A percentile compares a stretch with the other conserved stretches of the same genome.
Evolutionary conservation across 2,113 vertebrate species (phyloP).

Genomic region (Rattus rattus): DNA sequence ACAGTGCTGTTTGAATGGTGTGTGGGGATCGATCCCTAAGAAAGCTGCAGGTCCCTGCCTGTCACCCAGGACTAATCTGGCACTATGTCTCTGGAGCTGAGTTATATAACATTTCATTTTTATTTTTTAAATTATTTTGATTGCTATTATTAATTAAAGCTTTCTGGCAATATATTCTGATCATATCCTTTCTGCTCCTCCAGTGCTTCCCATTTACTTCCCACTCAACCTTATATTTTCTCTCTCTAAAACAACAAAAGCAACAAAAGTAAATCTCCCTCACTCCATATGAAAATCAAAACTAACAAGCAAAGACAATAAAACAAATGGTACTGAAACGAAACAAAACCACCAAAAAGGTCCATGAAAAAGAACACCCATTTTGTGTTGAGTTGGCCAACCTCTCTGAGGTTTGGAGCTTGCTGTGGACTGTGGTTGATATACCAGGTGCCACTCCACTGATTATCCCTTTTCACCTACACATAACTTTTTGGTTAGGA

Average conservation of each 20-base stretch:
- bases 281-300: not conserved
- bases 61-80: not conserved
- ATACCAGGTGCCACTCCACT: too few species aligned
- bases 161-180: not conserved
- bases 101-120: not conserved
- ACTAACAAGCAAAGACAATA: not conserved
- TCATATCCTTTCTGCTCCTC: not conserved
- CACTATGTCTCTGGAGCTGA: not conserved
- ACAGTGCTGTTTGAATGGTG: not conserved
- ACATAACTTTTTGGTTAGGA: too few species aligned
- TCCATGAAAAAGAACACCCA: not conserved
- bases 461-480: not conserved
- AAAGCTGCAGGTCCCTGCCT: not conserved
- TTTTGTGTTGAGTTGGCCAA: not conserved
- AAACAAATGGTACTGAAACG: not conserved
- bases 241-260: not conserved
- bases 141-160: not conserved
- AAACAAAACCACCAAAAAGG: not conserved
- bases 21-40: not conserved
- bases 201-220: not conserved
- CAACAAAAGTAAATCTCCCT: not conserved
- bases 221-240: not conserved
- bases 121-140: too few species aligned
- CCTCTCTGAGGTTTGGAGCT: too few species aligned
- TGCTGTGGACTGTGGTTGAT: not conserved